Conservation (phyloP, 2,113 vertebrate genomes). For the Tachycineta bicolor region DNA sequence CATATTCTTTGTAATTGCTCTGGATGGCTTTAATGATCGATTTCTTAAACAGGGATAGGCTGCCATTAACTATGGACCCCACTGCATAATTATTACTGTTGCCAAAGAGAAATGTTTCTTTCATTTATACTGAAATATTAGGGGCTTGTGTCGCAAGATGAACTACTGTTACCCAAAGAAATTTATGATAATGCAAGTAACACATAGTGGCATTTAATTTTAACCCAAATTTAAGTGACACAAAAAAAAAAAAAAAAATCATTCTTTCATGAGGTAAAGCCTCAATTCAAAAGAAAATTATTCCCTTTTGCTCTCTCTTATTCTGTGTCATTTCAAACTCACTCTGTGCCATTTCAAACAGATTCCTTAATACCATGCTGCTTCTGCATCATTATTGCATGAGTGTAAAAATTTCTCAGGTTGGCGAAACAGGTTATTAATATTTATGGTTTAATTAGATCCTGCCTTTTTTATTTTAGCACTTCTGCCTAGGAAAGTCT, state of each 20-base stretch:
- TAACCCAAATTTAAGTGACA: neutral
- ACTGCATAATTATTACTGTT: neutral
- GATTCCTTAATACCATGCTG: neutral
- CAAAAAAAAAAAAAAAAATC: neutral
- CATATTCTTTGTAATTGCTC: accelerated
- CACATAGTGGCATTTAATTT: neutral
- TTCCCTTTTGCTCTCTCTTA: neutral
- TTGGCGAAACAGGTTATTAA: neutral
- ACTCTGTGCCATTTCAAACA: neutral
- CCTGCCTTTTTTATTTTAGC: neutral
- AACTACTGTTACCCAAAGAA: neutral
- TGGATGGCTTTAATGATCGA: neutral
- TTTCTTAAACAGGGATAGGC: neutral
- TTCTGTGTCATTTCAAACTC: neutral
- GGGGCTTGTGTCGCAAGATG: neutral
- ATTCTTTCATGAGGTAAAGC: neutral
- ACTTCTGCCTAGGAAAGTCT: neutral
- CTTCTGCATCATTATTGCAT: neutral
- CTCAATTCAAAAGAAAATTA: neutral
- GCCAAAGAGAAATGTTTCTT: neutral
- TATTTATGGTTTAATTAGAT: neutral
- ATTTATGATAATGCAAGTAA: neutral
- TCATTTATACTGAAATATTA: neutral
- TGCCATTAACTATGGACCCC: neutral
- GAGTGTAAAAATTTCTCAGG: neutral